These are phyloP conservation scores for Patella caerulea DNA, from an alignment of 2,888 invertebrate species.

Conservation along the genomic window DNA sequence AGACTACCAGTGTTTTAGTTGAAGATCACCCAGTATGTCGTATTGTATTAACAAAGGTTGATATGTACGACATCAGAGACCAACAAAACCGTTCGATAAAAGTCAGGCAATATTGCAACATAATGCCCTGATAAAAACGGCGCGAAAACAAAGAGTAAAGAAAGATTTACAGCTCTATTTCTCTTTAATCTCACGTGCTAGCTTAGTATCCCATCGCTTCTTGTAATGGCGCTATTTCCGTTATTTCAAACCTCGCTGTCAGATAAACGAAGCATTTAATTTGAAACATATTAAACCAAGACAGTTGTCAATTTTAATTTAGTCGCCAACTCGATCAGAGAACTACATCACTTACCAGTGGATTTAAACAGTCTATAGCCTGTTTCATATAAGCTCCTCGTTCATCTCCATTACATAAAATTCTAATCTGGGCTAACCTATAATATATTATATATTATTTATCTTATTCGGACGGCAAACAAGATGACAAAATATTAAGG, in stretches of 20 bases:
- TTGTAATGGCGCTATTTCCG: constrained; percentile 12
- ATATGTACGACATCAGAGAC: too few species aligned
- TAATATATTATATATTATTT: too few species aligned
- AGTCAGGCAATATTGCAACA: neutral
- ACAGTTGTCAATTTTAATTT: constrained; percentile 13
- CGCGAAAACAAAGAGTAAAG: constrained; percentile 7
- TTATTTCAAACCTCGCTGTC: constrained; percentile 7
- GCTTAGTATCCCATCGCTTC: constrained; percentile 10
- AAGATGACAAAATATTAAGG: too few species aligned
- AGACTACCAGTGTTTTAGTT: too few species aligned
- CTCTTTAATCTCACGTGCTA: constrained; percentile 13
- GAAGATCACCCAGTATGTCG: too few species aligned
- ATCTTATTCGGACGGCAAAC: too few species aligned
- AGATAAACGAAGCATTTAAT: constrained; percentile 10
- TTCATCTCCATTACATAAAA: too few species aligned
- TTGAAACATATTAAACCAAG: constrained; percentile 11
- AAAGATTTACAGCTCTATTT: constrained; percentile 12
- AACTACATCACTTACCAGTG: neutral
- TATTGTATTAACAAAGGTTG: too few species aligned
- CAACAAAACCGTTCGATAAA: neutral
- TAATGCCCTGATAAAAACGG: constrained; percentile 8
- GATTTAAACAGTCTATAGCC: neutral
- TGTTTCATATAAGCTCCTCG: neutral
- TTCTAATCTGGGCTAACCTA: too few species aligned
- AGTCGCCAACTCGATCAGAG: constrained; percentile 1